These are phyloP conservation scores for Palloptera scutellata DNA, from an alignment of 2,888 invertebrate species.

Conservation along the genomic window DNA sequence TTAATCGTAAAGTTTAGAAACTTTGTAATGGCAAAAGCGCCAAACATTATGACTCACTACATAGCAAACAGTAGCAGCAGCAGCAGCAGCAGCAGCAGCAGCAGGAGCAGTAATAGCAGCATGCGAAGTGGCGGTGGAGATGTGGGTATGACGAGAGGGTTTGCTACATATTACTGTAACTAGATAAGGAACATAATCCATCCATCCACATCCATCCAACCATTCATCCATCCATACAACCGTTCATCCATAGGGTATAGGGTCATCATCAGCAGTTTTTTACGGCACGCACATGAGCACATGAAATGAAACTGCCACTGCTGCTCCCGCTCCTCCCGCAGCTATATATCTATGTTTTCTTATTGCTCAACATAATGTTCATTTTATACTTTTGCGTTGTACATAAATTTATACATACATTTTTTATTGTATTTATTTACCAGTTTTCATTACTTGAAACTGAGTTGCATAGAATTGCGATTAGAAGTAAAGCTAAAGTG, in stretches of 20 bases:
- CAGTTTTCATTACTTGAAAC: slow-evolving; percentile 37
- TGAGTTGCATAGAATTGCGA: slow-evolving; percentile 39
- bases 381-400: slow-evolving; percentile 34
- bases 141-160: background rate
- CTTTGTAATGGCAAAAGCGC: slow-evolving; percentile 51
- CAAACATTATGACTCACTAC: background rate
- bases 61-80: background rate
- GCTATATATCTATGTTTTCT: slow-evolving; percentile 41
- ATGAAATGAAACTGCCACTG: background rate
- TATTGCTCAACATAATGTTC: slow-evolving; percentile 44
- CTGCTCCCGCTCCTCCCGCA: background rate
- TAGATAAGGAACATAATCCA: slow-evolving; percentile 19
- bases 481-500: slow-evolving; percentile 31
- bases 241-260: slow-evolving; percentile 34
- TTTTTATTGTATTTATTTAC: slow-evolving; percentile 40
- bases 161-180: slow-evolving; percentile 13
- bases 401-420: slow-evolving; percentile 38
- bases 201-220: background rate
- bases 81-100: background rate
- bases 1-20: slow-evolving; percentile 62
- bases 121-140: too few relatives aligned
- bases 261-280: slow-evolving; percentile 46
- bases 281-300: slow-evolving; percentile 39
- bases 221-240: slow-evolving; percentile 33
- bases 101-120: too few relatives aligned